Evolutionary conservation across 2,113 vertebrate genomes (phyloP).

Genomic region (Larimichthys crocea): DNA sequence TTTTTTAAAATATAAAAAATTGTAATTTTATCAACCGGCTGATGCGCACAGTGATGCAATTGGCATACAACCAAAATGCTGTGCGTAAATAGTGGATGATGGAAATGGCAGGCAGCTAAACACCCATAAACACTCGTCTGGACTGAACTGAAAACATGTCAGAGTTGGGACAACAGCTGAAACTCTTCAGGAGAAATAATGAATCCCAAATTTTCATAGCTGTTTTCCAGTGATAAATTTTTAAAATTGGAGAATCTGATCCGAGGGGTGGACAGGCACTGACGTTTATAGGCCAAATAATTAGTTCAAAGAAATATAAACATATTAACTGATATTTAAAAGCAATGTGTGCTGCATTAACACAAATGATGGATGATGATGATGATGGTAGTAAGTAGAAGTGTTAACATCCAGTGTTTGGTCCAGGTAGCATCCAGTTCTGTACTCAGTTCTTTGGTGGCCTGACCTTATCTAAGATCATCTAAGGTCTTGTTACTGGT

Average conservation of each 20-base stretch:
- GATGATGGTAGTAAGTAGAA: neutral
- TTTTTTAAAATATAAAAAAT: neutral
- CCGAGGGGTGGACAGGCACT: neutral
- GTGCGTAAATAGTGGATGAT: neutral
- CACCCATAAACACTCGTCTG: neutral
- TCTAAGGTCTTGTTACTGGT: conserved; percentile 23
- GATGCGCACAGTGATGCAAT: conserved; percentile 20
- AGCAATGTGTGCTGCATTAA: neutral
- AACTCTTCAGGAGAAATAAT: neutral
- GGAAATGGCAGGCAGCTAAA: neutral
- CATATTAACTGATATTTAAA: neutral
- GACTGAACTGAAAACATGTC: neutral
- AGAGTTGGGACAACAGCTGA: neutral
- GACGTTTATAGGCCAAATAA: neutral
- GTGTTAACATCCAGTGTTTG: conserved; percentile 29
- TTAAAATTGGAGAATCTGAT: neutral
- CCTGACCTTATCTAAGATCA: conserved; percentile 38
- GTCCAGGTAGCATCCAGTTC: neutral
- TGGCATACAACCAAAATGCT: neutral
- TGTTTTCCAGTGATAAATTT: too few species aligned
- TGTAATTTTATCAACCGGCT: neutral
- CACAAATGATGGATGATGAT: too few species aligned
- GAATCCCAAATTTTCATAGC: too few species aligned
- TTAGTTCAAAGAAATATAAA: neutral
- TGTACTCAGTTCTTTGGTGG: conserved; percentile 27